Evolutionary conservation across 2,797 vertebrate genomes (phyloP).

Genomic region (Neomorphus geoffroyi): DNA sequence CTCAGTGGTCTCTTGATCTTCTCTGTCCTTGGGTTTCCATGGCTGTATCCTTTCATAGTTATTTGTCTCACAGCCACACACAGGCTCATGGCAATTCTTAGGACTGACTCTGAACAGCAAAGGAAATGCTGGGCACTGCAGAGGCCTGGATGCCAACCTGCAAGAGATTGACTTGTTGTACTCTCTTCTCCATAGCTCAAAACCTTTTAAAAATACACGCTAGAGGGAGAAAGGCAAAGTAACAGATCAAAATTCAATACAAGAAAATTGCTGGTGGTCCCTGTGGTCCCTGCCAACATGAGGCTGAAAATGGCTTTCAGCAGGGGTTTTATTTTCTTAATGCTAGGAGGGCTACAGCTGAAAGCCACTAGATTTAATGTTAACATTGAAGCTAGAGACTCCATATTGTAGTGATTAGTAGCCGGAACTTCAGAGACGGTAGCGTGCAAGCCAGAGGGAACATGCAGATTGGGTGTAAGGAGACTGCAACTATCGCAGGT

Average conservation of each 20-base stretch:
- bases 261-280: constrained; percentile 20
- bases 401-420: constrained; percentile 55
- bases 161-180: not conserved
- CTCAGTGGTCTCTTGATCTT: not conserved
- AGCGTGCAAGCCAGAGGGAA: constrained; percentile 29
- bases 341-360: constrained; percentile 20
- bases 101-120: not conserved
- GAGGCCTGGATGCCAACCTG: not conserved
- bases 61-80: not conserved
- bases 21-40: not conserved
- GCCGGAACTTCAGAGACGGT: constrained; percentile 47
- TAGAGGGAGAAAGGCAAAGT: not conserved
- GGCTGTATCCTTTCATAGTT: not conserved
- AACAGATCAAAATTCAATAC: not conserved
- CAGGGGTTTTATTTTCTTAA: constrained; percentile 16
- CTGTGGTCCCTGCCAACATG: not conserved
- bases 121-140: not conserved
- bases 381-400: constrained; percentile 30
- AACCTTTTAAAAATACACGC: not conserved
- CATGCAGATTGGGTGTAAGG: not conserved
- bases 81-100: not conserved
- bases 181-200: not conserved
- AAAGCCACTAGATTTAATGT: constrained; percentile 42
- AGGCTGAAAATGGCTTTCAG: constrained; percentile 42
- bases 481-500: constrained; percentile 8